Evolutionary conservation across 1,140 invertebrate genomes (phyloP).

Genomic region (Daktulosphaira vitifoliae): DNA sequence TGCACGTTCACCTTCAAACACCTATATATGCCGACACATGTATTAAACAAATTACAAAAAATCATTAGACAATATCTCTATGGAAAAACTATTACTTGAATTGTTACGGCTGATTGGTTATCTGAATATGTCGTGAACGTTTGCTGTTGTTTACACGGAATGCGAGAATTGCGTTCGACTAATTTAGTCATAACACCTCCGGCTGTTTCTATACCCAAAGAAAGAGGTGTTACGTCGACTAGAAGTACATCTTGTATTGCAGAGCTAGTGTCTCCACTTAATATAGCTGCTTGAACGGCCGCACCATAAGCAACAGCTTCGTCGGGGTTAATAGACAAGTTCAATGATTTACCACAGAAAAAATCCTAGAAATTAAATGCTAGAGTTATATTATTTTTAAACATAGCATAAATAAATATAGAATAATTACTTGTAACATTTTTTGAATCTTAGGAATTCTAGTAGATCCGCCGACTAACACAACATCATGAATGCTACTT

Average conservation of each 20-base stretch:
- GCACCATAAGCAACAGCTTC: conserved; percentile 59
- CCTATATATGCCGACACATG: conserved; percentile 39
- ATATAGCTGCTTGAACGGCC: conserved; percentile 56
- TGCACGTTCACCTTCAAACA: conserved; percentile 57
- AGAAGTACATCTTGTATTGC: conserved; percentile 51
- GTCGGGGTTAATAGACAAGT: conserved; percentile 60
- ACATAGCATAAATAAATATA: no score
- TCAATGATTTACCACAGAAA: conserved; percentile 54
- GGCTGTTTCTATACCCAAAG: conserved; percentile 51
- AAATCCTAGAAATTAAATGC: conserved; percentile 44
- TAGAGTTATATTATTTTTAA: no score
- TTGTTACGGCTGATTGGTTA: conserved; percentile 65
- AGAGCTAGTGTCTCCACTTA: conserved; percentile 50
- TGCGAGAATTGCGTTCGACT: conserved; percentile 49
- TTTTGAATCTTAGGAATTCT: conserved; percentile 58
- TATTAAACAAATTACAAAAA: no score
- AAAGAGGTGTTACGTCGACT: conserved; percentile 50
- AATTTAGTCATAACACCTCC: conserved; percentile 52
- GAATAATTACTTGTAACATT: conserved; percentile 43
- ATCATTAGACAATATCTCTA: no score
- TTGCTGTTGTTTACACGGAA: conserved; percentile 49
- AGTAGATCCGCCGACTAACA: conserved; percentile 70
- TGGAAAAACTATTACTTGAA: conserved; percentile 52
- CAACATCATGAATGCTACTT: conserved; percentile 60
- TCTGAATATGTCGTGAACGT: conserved; percentile 50